These are phyloP conservation scores for Balaenoptera acutorostrata DNA, from an alignment of 2,113 vertebrate genomes.

Conservation along the genomic window DNA sequence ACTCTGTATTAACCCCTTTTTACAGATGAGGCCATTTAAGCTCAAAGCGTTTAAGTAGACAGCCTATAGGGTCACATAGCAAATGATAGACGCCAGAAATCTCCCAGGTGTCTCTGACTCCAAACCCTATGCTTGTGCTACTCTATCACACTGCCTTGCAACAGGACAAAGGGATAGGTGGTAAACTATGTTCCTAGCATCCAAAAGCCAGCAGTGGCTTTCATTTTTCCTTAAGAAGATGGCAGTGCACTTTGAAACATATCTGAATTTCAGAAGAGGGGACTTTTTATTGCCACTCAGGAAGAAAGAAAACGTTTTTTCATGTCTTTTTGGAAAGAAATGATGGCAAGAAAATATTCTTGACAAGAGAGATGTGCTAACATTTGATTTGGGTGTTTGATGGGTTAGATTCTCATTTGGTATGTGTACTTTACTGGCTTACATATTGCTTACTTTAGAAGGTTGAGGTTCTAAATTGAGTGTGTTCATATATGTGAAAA, in stretches of 20 bases:
- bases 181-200: not conserved
- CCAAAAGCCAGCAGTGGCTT: not conserved
- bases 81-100: not conserved
- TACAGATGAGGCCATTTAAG: not conserved
- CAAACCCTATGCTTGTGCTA: not conserved
- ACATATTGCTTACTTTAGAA: slow-evolving; percentile 1
- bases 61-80: not conserved
- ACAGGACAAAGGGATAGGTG: not conserved
- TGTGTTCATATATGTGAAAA: slow-evolving; percentile 35
- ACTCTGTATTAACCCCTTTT: not conserved
- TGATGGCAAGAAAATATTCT: not conserved
- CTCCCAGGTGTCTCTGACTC: not conserved
- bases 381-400: not conserved
- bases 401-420: not conserved
- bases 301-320: not conserved
- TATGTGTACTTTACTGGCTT: slow-evolving; percentile 3
- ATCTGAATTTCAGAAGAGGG: not conserved
- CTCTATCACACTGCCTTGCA: not conserved
- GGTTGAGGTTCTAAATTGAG: not conserved
- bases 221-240: not conserved
- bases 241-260: not conserved
- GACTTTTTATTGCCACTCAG: not conserved
- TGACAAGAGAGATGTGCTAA: not conserved
- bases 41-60: not conserved
- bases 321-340: not conserved